A percentile compares a stretch with the other conserved stretches of the same genome.
phyloP scores from a whole-genome alignment of 2,797 vertebrate species.

The Chromis chromis region DNA sequence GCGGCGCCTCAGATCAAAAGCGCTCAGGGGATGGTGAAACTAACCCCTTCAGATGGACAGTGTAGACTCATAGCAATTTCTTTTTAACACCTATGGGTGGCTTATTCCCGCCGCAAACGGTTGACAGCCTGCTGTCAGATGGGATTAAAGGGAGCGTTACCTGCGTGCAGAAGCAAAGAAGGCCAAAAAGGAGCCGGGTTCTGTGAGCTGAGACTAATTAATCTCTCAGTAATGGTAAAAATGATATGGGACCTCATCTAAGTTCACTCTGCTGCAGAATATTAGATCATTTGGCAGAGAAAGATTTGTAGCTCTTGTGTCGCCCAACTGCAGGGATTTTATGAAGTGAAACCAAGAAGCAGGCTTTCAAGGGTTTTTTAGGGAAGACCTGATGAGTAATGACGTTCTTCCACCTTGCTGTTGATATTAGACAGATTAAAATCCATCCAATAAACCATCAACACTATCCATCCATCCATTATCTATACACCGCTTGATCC shows the following conservation, averaged over 20 bases:
- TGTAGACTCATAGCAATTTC: slow-evolving; percentile 51
- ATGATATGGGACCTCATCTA: slow-evolving; percentile 51
- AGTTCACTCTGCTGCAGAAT: slow-evolving; percentile 51
- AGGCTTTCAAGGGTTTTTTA: slow-evolving; percentile 11
- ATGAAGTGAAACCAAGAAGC: slow-evolving; percentile 21
- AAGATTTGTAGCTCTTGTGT: slow-evolving; percentile 39
- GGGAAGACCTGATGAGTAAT: slow-evolving; percentile 5
- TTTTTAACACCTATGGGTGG: slow-evolving; percentile 68
- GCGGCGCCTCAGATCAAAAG: slow-evolving; percentile 50
- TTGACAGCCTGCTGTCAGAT: slow-evolving; percentile 73
- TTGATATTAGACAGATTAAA: background rate
- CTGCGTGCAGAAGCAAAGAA: slow-evolving; percentile 37
- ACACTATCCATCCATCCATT: no score
- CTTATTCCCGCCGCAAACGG: slow-evolving; percentile 61
- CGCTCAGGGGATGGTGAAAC: slow-evolving; percentile 33
- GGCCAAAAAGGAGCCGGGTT: slow-evolving; percentile 39
- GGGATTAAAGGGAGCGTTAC: slow-evolving; percentile 62
- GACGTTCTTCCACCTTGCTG: background rate
- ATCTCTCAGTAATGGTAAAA: slow-evolving; percentile 61
- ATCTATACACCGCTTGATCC: no score
- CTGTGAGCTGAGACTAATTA: slow-evolving; percentile 60
- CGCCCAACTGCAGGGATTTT: slow-evolving; percentile 20
- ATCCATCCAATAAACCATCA: background rate
- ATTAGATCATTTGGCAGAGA: slow-evolving; percentile 56
- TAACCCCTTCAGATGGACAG: slow-evolving; percentile 54